Evolutionary conservation across 2,888 invertebrate genomes (phyloP).

Genomic region (Drosophila birchii): DNA sequence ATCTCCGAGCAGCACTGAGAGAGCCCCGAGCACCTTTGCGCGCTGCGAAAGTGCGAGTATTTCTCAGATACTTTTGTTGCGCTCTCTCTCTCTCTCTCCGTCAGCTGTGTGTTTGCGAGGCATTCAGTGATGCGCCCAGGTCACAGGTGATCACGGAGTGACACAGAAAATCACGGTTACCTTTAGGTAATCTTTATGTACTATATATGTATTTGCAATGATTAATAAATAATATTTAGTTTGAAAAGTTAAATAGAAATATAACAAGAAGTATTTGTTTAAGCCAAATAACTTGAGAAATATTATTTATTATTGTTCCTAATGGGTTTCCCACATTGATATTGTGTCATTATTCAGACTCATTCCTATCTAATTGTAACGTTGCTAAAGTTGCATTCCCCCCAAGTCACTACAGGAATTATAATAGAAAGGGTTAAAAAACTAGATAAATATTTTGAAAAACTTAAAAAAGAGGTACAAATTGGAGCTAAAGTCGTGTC

Average conservation of each 20-base stretch:
- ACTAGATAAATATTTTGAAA: not conserved
- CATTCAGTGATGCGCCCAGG: conserved; percentile 16
- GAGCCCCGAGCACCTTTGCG: conserved; percentile 27
- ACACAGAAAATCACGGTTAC: not conserved
- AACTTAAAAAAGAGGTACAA: not conserved
- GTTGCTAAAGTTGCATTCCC: no score
- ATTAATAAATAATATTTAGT: not conserved
- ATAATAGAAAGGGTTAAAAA: not conserved
- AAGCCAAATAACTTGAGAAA: no score
- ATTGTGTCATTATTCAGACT: no score
- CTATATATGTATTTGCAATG: not conserved
- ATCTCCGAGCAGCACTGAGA: conserved; percentile 12
- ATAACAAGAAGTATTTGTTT: no score
- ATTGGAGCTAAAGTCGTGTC: not conserved
- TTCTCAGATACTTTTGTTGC: conserved; percentile 40
- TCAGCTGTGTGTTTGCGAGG: conserved; percentile 2
- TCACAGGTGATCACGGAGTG: conserved; percentile 7
- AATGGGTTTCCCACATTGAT: no score
- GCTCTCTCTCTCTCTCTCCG: conserved; percentile 18
- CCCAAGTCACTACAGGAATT: no score
- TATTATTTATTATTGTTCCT: no score
- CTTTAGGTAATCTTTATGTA: no score
- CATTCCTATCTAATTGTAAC: no score
- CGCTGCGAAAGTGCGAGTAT: conserved; percentile 32
- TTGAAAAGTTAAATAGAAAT: not conserved